Base-by-base conservation (phyloP, 2,113 vertebrate species). In the Agelaius tricolor region DNA sequence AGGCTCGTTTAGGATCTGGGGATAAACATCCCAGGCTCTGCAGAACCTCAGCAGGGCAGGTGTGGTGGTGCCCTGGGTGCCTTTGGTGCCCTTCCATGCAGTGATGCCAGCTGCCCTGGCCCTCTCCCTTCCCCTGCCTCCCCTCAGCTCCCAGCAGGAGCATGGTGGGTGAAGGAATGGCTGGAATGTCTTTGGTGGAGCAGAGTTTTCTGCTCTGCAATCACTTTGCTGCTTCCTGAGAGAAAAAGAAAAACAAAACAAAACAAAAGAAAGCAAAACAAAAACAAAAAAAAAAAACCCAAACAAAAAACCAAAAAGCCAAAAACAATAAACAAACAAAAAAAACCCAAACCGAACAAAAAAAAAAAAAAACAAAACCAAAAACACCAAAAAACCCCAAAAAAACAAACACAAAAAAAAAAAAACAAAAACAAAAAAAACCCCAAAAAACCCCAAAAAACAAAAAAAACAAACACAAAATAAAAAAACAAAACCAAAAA, bases 151-250 rank as follows among this genome's bases (percentile, higher is more conserved):
- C 0, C 5, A 51, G 94, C 74, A 87, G 74, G 58, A 92, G 84
- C 49, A 7, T 4, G 67, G 94, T 87, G 95, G 94, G 91, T 84
- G 96, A 92, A 96, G 88, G 93, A 96, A 97, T 91, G 94, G 88
- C 33, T 95, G 96, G 95, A 97, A 97, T 96, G 96, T 87, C 72
- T 66, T 77, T 62, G 87, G 44, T 75, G 77, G 35, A 91, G 94
- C 88, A 52, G 37, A 63, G 86, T 66, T 93, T 77, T 67, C 68
- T 93, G 80, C 95, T 88, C 87, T 74, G 90, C 88, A 63, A 63
- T 85, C 94, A 33, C 71, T 96, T 96, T 82, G 89, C 68, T 4
- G 6, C 65, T 97, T 94, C 92, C 94, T 89, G 44, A 44, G 46
- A 58, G 8, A 0, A 18, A 15, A 52, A 26, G 10, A 57, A 7